Conservation (phyloP, 2,888 invertebrate genomes). For the Netelia virgata region DNA sequence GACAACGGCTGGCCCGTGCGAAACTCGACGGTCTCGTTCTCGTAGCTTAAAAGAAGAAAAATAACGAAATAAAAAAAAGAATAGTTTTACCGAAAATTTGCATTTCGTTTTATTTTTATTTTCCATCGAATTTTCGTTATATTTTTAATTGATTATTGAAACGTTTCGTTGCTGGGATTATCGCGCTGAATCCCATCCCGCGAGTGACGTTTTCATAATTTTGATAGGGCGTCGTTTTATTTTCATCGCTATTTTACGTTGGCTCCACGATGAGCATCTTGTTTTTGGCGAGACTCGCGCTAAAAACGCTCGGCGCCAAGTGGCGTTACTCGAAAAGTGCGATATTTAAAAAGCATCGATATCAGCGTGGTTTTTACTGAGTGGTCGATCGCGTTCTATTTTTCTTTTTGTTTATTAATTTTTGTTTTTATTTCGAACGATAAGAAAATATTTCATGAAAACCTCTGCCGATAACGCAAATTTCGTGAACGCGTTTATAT, state of each 20-base stretch:
- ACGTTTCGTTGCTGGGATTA: not conserved
- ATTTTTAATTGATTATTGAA: not conserved
- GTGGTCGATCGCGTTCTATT: conserved; percentile 3
- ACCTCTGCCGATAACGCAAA: conserved; percentile 3
- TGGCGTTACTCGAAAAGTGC: conserved; percentile 75
- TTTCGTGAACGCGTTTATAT: not conserved
- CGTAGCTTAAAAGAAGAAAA: not conserved
- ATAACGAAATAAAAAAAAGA: no score
- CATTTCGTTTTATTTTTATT: not conserved
- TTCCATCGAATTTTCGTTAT: not conserved
- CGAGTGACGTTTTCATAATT: not conserved
- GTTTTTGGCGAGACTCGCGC: conserved; percentile 77
- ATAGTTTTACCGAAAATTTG: no score
- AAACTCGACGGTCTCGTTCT: conserved; percentile 26
- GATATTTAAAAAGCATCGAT: conserved; percentile 78
- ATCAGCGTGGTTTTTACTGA: conserved; percentile 79
- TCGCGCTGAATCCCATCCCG: not conserved
- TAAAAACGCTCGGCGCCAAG: conserved; percentile 75
- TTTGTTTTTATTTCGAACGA: not conserved
- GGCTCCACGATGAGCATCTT: conserved; percentile 75
- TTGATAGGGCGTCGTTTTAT: not conserved
- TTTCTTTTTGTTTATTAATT: conserved; percentile 10
- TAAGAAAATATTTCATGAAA: not conserved
- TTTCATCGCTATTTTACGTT: not conserved
- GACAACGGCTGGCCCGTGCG: conserved; percentile 29